Percentiles rank a stretch among this genome's conserved stretches.
phyloP scores from a whole-genome alignment of 2,888 invertebrate species.

The Orthosia cruda region DNA sequence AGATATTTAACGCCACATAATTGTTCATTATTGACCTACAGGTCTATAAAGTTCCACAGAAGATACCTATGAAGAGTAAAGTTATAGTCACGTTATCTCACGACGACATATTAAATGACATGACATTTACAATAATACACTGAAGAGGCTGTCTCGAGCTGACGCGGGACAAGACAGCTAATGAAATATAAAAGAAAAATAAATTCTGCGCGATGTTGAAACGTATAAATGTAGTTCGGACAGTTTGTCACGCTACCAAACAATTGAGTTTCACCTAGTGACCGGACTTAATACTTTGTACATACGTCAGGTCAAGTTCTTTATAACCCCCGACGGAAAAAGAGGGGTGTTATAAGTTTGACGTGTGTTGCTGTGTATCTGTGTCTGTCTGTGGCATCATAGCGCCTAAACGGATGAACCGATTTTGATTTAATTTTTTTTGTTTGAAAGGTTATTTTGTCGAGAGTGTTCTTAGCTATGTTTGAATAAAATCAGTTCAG shows the following conservation, averaged over 20 bases:
- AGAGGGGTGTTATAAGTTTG: too few species aligned
- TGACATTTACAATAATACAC: slow-evolving; percentile 56
- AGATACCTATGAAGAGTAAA: slow-evolving; percentile 35
- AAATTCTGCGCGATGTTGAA: slow-evolving; percentile 45
- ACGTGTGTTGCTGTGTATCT: too few species aligned
- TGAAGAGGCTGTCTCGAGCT: slow-evolving; percentile 33
- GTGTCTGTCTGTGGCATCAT: too few species aligned
- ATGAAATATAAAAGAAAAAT: slow-evolving; percentile 54
- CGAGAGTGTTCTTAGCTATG: too few species aligned
- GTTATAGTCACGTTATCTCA: slow-evolving; percentile 34
- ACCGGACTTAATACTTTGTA: slow-evolving; percentile 13
- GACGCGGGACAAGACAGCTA: slow-evolving; percentile 42
- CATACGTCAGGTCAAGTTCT: slow-evolving; percentile 33
- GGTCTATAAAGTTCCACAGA: slow-evolving; percentile 20
- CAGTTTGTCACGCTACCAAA: slow-evolving; percentile 47
- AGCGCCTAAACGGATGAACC: too few species aligned
- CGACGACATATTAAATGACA: slow-evolving; percentile 41
- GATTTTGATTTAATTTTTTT: too few species aligned
- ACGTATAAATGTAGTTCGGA: slow-evolving; percentile 27
- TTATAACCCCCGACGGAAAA: too few species aligned
- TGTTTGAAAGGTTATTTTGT: too few species aligned
- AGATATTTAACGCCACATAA: slow-evolving; percentile 22
- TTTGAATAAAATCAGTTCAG: too few species aligned
- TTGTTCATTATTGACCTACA: slow-evolving; percentile 5
- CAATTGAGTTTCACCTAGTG: slow-evolving; percentile 45